phyloP scores from a whole-genome alignment of 2,888 invertebrate genomes.

The Morpho deidamia region DNA sequence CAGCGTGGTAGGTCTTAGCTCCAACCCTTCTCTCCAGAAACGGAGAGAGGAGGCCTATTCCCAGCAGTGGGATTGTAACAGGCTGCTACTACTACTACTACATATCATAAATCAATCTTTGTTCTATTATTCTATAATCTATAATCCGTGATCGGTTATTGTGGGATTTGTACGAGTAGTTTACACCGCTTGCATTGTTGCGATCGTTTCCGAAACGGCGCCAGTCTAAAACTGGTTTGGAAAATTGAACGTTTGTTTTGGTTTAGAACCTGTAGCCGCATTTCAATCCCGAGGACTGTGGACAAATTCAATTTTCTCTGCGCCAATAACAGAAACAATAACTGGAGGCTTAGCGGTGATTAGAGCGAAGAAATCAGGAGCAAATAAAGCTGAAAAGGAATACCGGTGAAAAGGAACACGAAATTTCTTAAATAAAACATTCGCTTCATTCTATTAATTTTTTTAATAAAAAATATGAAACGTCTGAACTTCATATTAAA shows the following conservation, averaged over 20 bases:
- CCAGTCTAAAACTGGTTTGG: slow-evolving; percentile 49
- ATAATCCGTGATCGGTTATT: no score
- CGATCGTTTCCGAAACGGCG: slow-evolving; percentile 27
- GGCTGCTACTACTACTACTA: no score
- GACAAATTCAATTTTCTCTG: slow-evolving; percentile 71
- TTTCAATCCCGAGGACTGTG: slow-evolving; percentile 62
- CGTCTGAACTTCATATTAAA: no score
- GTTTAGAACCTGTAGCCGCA: slow-evolving; percentile 45
- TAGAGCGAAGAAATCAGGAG: slow-evolving; percentile 11
- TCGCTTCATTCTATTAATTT: background rate
- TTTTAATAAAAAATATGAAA: no score
- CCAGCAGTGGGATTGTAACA: no score
- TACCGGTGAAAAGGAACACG: background rate
- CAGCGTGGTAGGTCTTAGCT: no score
- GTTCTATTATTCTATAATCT: no score
- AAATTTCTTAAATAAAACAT: background rate
- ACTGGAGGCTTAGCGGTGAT: slow-evolving; percentile 21
- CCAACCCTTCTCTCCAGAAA: no score
- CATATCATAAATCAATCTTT: no score
- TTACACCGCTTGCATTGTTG: slow-evolving; percentile 29
- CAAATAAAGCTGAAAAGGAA: slow-evolving; percentile 9
- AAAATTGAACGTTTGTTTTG: slow-evolving; percentile 59
- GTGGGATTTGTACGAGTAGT: background rate
- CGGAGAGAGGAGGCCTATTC: no score
- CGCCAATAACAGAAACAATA: slow-evolving; percentile 60